phyloP scores from a whole-genome alignment of 2,113 vertebrate species.

The Phyllopteryx taeniolatus region DNA sequence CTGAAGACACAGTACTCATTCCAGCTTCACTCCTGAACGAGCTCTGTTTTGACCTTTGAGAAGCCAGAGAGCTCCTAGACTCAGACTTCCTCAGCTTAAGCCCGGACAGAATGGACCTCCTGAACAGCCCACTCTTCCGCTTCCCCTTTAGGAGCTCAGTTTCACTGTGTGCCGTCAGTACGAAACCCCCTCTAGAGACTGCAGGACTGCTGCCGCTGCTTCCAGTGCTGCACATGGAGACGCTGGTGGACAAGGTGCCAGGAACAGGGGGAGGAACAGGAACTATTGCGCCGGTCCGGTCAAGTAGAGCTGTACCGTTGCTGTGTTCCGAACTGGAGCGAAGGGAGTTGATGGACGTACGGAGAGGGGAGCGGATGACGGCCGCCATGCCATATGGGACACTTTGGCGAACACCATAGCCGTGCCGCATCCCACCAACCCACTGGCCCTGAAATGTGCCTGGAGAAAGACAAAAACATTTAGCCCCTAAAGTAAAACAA shows the following conservation, averaged over 20 bases:
- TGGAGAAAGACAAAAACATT: slow-evolving; percentile 45
- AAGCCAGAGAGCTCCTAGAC: slow-evolving; percentile 95
- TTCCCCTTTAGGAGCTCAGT: slow-evolving; percentile 87
- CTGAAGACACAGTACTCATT: slow-evolving; percentile 94
- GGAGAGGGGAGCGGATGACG: slow-evolving; percentile 94
- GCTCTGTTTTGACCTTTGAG: slow-evolving; percentile 97
- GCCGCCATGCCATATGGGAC: slow-evolving; percentile 98
- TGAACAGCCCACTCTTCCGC: slow-evolving; percentile 93
- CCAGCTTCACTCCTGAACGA: slow-evolving; percentile 97
- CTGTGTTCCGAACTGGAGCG: slow-evolving; percentile 97
- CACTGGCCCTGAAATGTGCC: slow-evolving; percentile 99
- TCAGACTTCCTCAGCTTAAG: slow-evolving; percentile 95
- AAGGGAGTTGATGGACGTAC: slow-evolving; percentile 98
- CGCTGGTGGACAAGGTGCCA: slow-evolving; percentile 59
- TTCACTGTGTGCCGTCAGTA: slow-evolving; percentile 91
- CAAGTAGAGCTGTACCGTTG: slow-evolving; percentile 86
- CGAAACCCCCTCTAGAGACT: slow-evolving; percentile 90
- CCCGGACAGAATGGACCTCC: slow-evolving; percentile 90
- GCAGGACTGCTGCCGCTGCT: slow-evolving; percentile 86
- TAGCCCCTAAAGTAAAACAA: not conserved
- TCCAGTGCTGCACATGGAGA: slow-evolving; percentile 68
- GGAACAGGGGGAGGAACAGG: slow-evolving; percentile 48
- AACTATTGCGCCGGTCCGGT: slow-evolving; percentile 72
- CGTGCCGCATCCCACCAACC: slow-evolving; percentile 96
- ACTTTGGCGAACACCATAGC: slow-evolving; percentile 94